A percentile compares a stretch with the other conserved stretches of the same genome.
These are phyloP conservation scores for Trachelipus rathkii DNA, from an alignment of 1,140 invertebrate genomes.

Conservation along the genomic window DNA sequence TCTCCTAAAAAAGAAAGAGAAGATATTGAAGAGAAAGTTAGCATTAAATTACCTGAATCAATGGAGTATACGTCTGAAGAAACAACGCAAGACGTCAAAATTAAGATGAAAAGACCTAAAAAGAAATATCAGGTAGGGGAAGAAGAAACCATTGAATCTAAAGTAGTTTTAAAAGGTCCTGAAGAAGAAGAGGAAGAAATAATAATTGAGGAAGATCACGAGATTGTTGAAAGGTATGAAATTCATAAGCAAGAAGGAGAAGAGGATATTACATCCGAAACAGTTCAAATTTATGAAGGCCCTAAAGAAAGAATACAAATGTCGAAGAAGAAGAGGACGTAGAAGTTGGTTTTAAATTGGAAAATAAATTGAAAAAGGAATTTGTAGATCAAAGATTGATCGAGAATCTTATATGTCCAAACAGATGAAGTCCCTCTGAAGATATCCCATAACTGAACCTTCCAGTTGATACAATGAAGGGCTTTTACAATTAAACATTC, in stretches of 20 bases:
- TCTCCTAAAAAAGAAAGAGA: slow-evolving; percentile 43
- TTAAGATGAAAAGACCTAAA: slow-evolving; percentile 42
- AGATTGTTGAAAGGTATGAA: slow-evolving; percentile 50
- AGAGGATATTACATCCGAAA: slow-evolving; percentile 20
- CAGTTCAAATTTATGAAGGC: slow-evolving; percentile 36
- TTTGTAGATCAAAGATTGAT: slow-evolving; percentile 30
- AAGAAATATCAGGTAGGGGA: slow-evolving; percentile 39
- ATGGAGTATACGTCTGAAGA: slow-evolving; percentile 47
- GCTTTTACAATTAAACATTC: slow-evolving; percentile 47
- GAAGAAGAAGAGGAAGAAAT: slow-evolving; percentile 48
- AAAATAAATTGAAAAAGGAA: slow-evolving; percentile 38
- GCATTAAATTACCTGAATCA: slow-evolving; percentile 47
- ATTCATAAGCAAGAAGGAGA: background rate
- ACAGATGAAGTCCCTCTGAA: slow-evolving; percentile 29
- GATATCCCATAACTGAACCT: slow-evolving; percentile 28
- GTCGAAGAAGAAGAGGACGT: slow-evolving; percentile 46
- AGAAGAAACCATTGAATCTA: slow-evolving; percentile 40
- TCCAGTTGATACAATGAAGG: slow-evolving; percentile 47
- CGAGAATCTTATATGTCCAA: slow-evolving; percentile 33
- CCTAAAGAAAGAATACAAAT: slow-evolving; percentile 40
- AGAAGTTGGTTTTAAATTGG: slow-evolving; percentile 37
- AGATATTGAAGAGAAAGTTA: slow-evolving; percentile 39
- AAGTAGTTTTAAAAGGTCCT: slow-evolving; percentile 48
- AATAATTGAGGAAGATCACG: slow-evolving; percentile 47
- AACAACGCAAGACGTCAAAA: slow-evolving; percentile 46